Conservation (phyloP, 2,888 invertebrate species). For the Drosophila fungiperda region DNA sequence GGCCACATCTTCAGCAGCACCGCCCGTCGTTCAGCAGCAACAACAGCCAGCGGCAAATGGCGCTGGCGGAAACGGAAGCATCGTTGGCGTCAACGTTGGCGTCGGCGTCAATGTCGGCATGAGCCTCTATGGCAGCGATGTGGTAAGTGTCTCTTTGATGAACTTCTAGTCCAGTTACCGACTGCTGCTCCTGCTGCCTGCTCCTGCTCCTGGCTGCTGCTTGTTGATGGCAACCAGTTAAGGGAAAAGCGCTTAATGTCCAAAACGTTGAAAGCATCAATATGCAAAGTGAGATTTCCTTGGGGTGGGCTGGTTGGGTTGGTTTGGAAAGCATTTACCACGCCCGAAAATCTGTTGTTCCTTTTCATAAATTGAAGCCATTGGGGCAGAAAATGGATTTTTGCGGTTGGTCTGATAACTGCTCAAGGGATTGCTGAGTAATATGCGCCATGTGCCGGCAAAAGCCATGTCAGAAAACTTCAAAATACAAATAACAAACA, state of each 20-base stretch:
- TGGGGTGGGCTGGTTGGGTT: background rate
- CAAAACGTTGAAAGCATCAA: conserved; percentile 75
- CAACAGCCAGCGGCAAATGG: conserved; percentile 63
- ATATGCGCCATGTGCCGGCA: conserved; percentile 35
- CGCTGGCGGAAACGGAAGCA: conserved; percentile 79
- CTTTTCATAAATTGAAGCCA: conserved; percentile 71
- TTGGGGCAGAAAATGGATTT: conserved; percentile 76
- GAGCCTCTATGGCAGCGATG: conserved; percentile 82
- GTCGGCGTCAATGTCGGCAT: conserved; percentile 70
- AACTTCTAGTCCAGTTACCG: conserved; percentile 54
- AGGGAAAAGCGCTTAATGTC: conserved; percentile 68
- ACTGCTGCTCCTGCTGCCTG: conserved; percentile 13
- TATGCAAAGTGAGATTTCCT: conserved; percentile 66
- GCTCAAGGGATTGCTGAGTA: conserved; percentile 48
- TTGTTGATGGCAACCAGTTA: conserved; percentile 65
- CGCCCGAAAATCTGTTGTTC: conserved; percentile 61
- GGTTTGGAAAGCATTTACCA: conserved; percentile 61
- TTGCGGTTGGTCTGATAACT: conserved; percentile 74
- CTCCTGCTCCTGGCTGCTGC: conserved; percentile 36
- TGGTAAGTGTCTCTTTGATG: conserved; percentile 83
- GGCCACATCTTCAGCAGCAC: conserved; percentile 67
- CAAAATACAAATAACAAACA: conserved; percentile 4
- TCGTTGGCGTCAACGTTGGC: conserved; percentile 68
- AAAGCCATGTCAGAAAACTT: conserved; percentile 6
- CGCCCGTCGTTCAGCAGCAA: conserved; percentile 59